These are phyloP conservation scores for Drosophila lacertosa DNA, from an alignment of 1,140 invertebrate genomes.

Conservation along the genomic window DNA sequence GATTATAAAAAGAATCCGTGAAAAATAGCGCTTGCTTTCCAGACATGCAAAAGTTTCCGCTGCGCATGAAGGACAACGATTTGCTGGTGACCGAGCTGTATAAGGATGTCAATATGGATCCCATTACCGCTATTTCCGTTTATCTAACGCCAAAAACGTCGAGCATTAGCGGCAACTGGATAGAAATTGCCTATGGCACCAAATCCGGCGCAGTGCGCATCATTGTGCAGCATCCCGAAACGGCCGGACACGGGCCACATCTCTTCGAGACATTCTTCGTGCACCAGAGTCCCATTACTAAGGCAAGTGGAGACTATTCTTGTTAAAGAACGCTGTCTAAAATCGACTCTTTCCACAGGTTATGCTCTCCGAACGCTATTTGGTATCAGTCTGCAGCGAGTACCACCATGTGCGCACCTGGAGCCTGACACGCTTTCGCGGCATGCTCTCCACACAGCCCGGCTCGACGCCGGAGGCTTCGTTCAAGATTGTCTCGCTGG, in stretches of 20 bases:
- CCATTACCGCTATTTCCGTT: constrained; percentile 99
- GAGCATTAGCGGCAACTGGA: constrained; percentile 98
- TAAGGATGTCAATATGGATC: constrained; percentile 96
- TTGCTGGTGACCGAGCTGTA: constrained; percentile 98
- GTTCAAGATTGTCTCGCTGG: constrained; percentile 90
- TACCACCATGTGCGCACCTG: constrained; percentile 99
- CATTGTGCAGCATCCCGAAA: constrained; percentile 99
- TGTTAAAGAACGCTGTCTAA: background rate
- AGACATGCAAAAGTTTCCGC: constrained; percentile 99
- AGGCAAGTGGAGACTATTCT: constrained; percentile 86
- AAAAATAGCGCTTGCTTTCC: no score
- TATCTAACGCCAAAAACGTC: constrained; percentile 98
- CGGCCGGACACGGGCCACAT: constrained; percentile 98
- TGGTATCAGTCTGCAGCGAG: constrained; percentile 98
- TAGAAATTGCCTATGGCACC: constrained; percentile 99
- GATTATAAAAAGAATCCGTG: no score
- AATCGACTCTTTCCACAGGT: constrained; percentile 86
- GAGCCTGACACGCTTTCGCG: constrained; percentile 97
- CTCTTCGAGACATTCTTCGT: constrained; percentile 99
- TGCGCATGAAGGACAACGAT: constrained; percentile 99
- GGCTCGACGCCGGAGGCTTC: constrained; percentile 98
- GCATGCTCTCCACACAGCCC: constrained; percentile 99
- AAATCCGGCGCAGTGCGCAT: constrained; percentile 97
- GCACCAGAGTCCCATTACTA: constrained; percentile 97
- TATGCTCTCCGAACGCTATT: constrained; percentile 97